phyloP scores from a whole-genome alignment of 1,140 invertebrate genomes.

The Heliconius himera region DNA sequence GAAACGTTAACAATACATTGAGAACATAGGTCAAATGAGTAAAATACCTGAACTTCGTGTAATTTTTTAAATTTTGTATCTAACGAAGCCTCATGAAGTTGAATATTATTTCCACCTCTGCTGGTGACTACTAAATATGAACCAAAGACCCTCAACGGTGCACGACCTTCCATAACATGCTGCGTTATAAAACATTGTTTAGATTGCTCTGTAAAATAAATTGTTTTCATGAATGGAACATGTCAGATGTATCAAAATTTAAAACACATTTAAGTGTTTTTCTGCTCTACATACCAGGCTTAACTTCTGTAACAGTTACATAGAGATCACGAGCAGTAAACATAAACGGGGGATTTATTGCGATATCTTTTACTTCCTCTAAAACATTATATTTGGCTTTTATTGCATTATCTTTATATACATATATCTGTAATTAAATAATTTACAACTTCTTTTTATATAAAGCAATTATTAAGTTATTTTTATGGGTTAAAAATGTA shows the following conservation, averaged over 20 bases:
- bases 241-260: background rate
- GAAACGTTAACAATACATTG: background rate
- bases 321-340: constrained; percentile 73
- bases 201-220: constrained; percentile 58
- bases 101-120: constrained; percentile 61
- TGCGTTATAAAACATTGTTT: constrained; percentile 66
- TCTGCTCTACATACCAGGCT: constrained; percentile 49
- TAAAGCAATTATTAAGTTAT: too few species aligned
- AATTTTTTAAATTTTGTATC: constrained; percentile 63
- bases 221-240: background rate
- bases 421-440: constrained; percentile 55
- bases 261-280: background rate
- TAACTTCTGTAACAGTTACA: constrained; percentile 73
- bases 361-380: constrained; percentile 72
- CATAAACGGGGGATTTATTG: constrained; percentile 58
- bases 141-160: constrained; percentile 56
- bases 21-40: background rate
- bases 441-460: constrained; percentile 1
- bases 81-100: constrained; percentile 59
- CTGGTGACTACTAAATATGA: constrained; percentile 53
- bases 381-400: constrained; percentile 70
- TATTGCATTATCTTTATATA: constrained; percentile 61
- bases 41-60: constrained; percentile 65
- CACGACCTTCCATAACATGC: constrained; percentile 67
- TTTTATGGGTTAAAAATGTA: too few species aligned